Evolutionary conservation across 2,797 vertebrate species (phyloP).

Genomic region (Crossoptilon crossoptilon): DNA sequence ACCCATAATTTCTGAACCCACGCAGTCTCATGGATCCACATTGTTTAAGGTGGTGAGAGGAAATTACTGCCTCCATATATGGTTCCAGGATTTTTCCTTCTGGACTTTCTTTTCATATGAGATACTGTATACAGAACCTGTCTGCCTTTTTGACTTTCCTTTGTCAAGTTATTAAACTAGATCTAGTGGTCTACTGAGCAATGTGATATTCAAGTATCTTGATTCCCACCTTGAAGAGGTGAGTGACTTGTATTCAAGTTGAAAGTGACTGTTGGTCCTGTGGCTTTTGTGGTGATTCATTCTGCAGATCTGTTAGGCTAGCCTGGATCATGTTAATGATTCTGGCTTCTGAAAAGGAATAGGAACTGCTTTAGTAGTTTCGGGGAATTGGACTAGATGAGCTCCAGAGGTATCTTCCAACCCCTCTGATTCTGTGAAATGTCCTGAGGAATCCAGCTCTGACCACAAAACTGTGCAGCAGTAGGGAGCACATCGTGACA

Average conservation of each 20-base stretch:
- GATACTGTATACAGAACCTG: not conserved
- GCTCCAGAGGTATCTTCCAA: not conserved
- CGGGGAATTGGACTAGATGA: not conserved
- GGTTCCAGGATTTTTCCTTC: not conserved
- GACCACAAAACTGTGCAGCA: not conserved
- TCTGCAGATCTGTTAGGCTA: not conserved
- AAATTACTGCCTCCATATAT: not conserved
- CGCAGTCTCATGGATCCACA: fast-evolving
- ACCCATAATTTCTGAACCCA: not conserved
- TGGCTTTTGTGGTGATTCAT: not conserved
- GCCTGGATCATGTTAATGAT: not conserved
- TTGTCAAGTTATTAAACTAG: not conserved
- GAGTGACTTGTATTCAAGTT: not conserved
- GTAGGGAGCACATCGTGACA: not conserved
- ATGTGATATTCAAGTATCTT: not conserved
- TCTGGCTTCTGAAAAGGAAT: not conserved
- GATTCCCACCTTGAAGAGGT: not conserved
- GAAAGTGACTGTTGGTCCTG: not conserved
- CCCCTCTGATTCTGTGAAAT: not conserved
- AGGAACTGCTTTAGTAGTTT: not conserved
- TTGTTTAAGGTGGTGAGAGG: not conserved
- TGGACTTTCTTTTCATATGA: not conserved
- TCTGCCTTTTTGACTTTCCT: not conserved
- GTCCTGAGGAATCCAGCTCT: not conserved
- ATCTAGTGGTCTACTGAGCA: not conserved